A percentile compares a stretch with the other conserved stretches of the same genome.
phyloP scores from a whole-genome alignment of 2,113 vertebrate species.

The Mola mola region DNA sequence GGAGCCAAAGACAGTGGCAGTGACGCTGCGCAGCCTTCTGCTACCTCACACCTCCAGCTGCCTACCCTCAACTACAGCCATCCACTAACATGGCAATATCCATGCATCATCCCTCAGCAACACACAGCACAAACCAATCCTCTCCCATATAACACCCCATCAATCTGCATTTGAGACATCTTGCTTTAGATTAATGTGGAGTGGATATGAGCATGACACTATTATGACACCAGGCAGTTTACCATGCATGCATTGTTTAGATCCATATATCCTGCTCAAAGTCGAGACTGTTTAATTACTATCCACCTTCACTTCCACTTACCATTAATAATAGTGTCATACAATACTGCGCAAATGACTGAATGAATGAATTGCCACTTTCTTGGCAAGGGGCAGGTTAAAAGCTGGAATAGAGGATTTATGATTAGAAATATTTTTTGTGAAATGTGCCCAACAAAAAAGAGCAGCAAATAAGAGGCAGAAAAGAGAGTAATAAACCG shows the following conservation, averaged over 20 bases:
- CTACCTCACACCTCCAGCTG: conserved; percentile 46
- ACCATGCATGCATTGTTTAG: neutral
- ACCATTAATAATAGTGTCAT: neutral
- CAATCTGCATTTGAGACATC: conserved; percentile 32
- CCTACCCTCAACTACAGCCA: conserved; percentile 31
- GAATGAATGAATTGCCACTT: too few species aligned
- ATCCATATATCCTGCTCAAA: neutral
- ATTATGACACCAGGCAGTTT: conserved; percentile 5
- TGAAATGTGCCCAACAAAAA: too few species aligned
- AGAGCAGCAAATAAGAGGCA: too few species aligned
- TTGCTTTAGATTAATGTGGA: conserved; percentile 14
- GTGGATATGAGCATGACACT: conserved; percentile 3
- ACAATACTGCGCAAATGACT: conserved; percentile 1
- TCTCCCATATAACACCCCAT: conserved; percentile 13
- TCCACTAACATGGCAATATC: conserved; percentile 18
- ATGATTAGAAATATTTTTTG: too few species aligned
- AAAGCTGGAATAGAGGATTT: too few species aligned
- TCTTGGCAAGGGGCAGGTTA: too few species aligned
- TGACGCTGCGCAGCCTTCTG: conserved; percentile 38
- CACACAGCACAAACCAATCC: conserved; percentile 15
- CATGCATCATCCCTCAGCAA: conserved; percentile 42
- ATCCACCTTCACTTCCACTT: neutral
- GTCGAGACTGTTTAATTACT: neutral
- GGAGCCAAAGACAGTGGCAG: conserved; percentile 17
- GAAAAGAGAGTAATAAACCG: neutral